Base-by-base conservation (phyloP, 1,140 invertebrate genomes). In the Brachionus rubens region DNA sequence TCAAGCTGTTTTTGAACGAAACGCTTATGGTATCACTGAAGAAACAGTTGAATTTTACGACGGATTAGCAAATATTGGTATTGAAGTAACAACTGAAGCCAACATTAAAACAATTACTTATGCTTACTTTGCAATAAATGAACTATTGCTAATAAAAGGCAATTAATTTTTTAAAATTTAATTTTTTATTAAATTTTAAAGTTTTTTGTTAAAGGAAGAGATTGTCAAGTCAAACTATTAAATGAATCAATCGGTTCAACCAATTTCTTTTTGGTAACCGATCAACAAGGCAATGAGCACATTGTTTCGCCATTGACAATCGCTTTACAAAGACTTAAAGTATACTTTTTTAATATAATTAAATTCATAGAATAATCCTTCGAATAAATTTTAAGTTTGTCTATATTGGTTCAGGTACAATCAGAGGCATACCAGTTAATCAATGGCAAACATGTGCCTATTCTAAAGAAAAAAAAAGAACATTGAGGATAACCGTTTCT, bases 361-460 rank as follows among this genome's bases (percentile, higher is more conserved):
- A 6, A 59, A 59, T 26, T 59, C 7, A n/a, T n/a, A 59, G 19
- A 5, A n/a, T 33, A 19, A 46, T 36, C 33, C 9, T 50, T 24
- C 33, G 12, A 46, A 9, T 7, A n/a, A n/a, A 46, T 70, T 70
- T 46, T 10, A 24, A 70, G 65, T 47, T 70, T 70, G 40, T 70
- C 9, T 70, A 21, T 16, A 70, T 10, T 70, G 65, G 65, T n/a
- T 48, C 41, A 30, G 21, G 14, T 30, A 46, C 36, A 33, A 33
- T 70, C 4, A 70, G 65, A 70, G 65, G 65, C 9, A 70, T 70
- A 16, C 65, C 65, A 26, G 65, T 50, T 3, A 70, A 50, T 48
- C 21, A 70, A 70, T 70, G 65, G 65, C 65, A 70, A 50, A 70
- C 65, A 47, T 70, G 65, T 47, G 24, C 30, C 12, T 70, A 46